Conservation (phyloP, 1,140 invertebrate genomes). For the Drosophila dunni region DNA sequence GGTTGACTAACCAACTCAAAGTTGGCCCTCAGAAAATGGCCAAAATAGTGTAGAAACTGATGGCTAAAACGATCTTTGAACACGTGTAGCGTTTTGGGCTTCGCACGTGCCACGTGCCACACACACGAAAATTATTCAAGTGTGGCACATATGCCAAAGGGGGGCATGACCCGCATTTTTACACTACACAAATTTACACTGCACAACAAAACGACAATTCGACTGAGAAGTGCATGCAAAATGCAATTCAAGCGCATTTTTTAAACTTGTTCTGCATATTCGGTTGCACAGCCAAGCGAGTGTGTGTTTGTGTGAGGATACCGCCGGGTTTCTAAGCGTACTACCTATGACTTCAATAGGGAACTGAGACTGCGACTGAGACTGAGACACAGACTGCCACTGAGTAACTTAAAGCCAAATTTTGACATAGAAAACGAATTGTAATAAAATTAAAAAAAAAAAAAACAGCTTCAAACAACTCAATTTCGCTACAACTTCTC, state of each 20-base stretch:
- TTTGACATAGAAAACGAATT: constrained; percentile 66
- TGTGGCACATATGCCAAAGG: constrained; percentile 42
- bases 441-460: constrained; percentile 18
- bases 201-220: constrained; percentile 4
- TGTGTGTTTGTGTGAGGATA: constrained; percentile 39
- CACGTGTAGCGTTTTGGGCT: constrained; percentile 43
- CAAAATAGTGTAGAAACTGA: constrained; percentile 20
- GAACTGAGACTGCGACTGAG: constrained; percentile 1
- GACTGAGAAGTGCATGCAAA: constrained; percentile 41
- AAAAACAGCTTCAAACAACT: constrained; percentile 52
- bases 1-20: constrained; percentile 45
- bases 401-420: constrained; percentile 60
- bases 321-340: constrained; percentile 14
- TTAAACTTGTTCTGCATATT: constrained; percentile 74
- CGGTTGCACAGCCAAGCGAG: constrained; percentile 51
- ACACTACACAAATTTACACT: constrained; percentile 5
- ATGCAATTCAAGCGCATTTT: constrained; percentile 72
- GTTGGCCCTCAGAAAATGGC: constrained; percentile 33
- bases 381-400: not conserved
- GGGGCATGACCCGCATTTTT: constrained; percentile 72
- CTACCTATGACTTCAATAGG: constrained; percentile 17
- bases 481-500: constrained; percentile 27
- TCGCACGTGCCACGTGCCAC: constrained; percentile 56
- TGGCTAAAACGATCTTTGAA: constrained; percentile 21
- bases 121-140: constrained; percentile 23